phyloP scores from a whole-genome alignment of 2,888 invertebrate genomes.

The Nemotelus pantherinus region DNA sequence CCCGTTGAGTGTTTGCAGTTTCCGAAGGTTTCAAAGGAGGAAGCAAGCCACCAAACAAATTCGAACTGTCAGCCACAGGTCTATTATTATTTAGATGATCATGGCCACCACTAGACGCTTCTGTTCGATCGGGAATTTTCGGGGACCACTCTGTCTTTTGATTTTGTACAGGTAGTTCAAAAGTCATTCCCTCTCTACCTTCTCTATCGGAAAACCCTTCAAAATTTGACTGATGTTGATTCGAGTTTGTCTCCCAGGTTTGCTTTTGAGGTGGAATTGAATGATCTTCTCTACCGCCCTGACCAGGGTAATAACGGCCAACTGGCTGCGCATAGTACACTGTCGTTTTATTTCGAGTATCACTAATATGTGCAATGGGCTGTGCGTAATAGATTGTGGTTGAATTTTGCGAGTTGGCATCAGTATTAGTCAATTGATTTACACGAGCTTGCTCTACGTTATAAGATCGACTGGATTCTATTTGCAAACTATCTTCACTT shows the following conservation, averaged over 20 bases:
- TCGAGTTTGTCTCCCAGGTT: too few species aligned
- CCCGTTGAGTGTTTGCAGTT: neutral
- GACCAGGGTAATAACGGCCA: constrained; percentile 36
- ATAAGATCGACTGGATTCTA: neutral
- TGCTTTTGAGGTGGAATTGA: too few species aligned
- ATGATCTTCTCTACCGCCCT: too few species aligned
- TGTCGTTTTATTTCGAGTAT: neutral
- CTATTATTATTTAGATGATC: neutral
- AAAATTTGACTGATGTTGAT: too few species aligned
- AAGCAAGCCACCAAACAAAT: constrained; percentile 53
- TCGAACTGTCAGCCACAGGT: constrained; percentile 45
- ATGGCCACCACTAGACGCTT: too few species aligned
- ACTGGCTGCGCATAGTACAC: constrained; percentile 60
- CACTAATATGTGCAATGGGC: constrained; percentile 4
- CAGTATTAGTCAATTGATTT: neutral
- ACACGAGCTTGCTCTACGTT: constrained; percentile 18
- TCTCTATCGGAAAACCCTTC: too few species aligned
- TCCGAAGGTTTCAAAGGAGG: constrained; percentile 51
- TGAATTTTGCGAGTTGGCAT: neutral
- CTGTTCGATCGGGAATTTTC: too few species aligned
- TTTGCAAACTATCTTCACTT: neutral
- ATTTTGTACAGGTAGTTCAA: too few species aligned
- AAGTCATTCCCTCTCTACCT: too few species aligned
- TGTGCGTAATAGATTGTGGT: constrained; percentile 5
- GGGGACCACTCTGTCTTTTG: too few species aligned